phyloP scores from a whole-genome alignment of 2,113 vertebrate species.

The Ginglymostoma cirratum region DNA sequence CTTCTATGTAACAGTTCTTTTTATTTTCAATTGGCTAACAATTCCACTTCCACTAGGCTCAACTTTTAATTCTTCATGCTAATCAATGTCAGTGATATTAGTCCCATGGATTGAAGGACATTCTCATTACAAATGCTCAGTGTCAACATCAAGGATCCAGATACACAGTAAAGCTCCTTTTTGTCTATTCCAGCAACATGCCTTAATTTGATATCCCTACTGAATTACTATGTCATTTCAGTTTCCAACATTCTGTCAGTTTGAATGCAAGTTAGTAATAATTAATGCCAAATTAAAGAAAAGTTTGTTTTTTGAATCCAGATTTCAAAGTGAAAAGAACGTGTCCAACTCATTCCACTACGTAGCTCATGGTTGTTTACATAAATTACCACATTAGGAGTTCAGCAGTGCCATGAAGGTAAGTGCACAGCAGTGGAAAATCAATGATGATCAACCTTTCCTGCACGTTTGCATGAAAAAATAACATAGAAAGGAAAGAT shows the following conservation, averaged over 20 bases:
- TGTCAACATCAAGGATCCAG: neutral
- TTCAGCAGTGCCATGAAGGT: too few relatives aligned
- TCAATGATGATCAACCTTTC: too few relatives aligned
- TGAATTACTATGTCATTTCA: neutral
- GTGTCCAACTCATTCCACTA: too few relatives aligned
- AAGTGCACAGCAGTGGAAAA: too few relatives aligned
- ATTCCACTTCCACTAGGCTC: neutral
- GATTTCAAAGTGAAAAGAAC: too few relatives aligned
- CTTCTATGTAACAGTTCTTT: neutral
- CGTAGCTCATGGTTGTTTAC: too few relatives aligned
- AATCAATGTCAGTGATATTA: neutral
- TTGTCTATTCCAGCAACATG: neutral
- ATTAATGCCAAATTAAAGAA: neutral
- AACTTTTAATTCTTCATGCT: neutral
- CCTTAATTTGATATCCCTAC: neutral
- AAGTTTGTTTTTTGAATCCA: neutral
- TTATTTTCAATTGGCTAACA: neutral
- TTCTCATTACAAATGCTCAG: neutral
- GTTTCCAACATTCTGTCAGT: neutral
- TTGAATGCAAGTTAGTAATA: neutral
- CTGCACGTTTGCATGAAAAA: too few relatives aligned
- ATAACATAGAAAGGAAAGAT: too few relatives aligned
- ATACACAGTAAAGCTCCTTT: neutral
- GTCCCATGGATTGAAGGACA: neutral
- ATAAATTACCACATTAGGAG: too few relatives aligned